These are phyloP conservation scores for Euthynnus affinis DNA, from an alignment of 2,797 vertebrate genomes.

Conservation along the genomic window DNA sequence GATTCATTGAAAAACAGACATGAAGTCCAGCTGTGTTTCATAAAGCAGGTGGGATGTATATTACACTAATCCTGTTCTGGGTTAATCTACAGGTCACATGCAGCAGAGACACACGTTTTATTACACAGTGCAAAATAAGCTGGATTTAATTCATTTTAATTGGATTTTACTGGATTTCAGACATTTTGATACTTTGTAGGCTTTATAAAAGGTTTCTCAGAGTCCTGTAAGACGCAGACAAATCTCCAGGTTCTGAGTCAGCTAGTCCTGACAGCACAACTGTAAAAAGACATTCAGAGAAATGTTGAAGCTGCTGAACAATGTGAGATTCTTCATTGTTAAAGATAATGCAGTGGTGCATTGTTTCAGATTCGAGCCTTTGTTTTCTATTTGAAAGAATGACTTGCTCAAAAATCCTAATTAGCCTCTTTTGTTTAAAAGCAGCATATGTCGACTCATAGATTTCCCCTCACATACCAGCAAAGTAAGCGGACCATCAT, in stretches of 20 bases:
- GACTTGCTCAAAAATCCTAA: neutral
- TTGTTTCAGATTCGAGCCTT: neutral
- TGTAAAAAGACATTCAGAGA: neutral
- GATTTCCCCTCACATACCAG: conserved; percentile 72
- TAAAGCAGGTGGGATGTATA: conserved; percentile 37
- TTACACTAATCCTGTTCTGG: conserved; percentile 49
- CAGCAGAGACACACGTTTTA: conserved; percentile 40
- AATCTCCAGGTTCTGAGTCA: conserved; percentile 11
- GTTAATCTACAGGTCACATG: conserved; percentile 36
- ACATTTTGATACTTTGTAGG: conserved; percentile 42
- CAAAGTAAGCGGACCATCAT: conserved; percentile 81
- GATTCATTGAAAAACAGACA: conserved; percentile 30
- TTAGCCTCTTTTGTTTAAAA: conserved; percentile 26
- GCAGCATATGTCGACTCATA: neutral
- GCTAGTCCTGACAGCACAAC: neutral
- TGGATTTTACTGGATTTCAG: conserved; percentile 56
- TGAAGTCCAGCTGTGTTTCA: conserved; percentile 12
- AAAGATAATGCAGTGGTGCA: neutral
- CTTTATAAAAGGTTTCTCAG: neutral
- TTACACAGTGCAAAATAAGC: conserved; percentile 13
- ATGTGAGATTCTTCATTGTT: neutral
- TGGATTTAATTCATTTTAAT: conserved; percentile 48
- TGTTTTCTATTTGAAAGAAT: conserved; percentile 20
- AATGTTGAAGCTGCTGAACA: neutral
- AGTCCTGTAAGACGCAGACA: conserved; percentile 22